phyloP scores from a whole-genome alignment of 2,888 invertebrate species.

The Ornithoptera priamus region DNA sequence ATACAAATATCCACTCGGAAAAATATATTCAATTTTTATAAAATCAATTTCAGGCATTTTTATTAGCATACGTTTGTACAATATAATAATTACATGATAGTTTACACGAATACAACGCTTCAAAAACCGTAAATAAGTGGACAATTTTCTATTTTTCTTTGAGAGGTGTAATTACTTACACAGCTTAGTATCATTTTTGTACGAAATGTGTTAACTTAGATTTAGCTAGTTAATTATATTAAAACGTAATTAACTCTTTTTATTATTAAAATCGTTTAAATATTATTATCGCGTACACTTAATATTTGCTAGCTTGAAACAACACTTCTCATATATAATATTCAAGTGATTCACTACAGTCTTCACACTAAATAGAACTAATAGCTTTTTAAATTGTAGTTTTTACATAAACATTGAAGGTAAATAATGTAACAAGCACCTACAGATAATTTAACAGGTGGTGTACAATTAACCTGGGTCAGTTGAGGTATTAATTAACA shows the following conservation, averaged over 20 bases:
- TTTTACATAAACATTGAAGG: slow-evolving; percentile 21
- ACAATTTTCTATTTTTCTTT: slow-evolving; percentile 13
- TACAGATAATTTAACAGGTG: slow-evolving; percentile 18
- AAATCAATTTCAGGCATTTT: slow-evolving; percentile 78
- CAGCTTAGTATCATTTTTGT: slow-evolving; percentile 6
- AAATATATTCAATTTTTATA: slow-evolving; percentile 78
- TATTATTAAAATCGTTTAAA: slow-evolving; percentile 6
- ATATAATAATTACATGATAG: slow-evolving; percentile 52
- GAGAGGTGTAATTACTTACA: slow-evolving; percentile 9
- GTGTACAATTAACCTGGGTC: slow-evolving; percentile 36
- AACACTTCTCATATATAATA: slow-evolving; percentile 19
- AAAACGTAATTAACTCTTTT: slow-evolving; percentile 14
- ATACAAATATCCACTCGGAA: slow-evolving; percentile 72
- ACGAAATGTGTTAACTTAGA: slow-evolving; percentile 9
- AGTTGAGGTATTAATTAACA: slow-evolving; percentile 44
- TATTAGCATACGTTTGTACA: slow-evolving; percentile 77
- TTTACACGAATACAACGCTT: slow-evolving; percentile 46
- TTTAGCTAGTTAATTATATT: slow-evolving; percentile 1
- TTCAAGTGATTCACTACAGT: slow-evolving; percentile 24
- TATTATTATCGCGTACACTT: slow-evolving; percentile 21
- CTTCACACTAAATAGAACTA: slow-evolving; percentile 26
- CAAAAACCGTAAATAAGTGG: slow-evolving; percentile 39
- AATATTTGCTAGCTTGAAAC: slow-evolving; percentile 24
- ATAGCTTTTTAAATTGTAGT: slow-evolving; percentile 15
- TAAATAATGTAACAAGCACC: slow-evolving; percentile 24